Conservation (phyloP, 2,113 vertebrate genomes). For the Perognathus longimembris region DNA sequence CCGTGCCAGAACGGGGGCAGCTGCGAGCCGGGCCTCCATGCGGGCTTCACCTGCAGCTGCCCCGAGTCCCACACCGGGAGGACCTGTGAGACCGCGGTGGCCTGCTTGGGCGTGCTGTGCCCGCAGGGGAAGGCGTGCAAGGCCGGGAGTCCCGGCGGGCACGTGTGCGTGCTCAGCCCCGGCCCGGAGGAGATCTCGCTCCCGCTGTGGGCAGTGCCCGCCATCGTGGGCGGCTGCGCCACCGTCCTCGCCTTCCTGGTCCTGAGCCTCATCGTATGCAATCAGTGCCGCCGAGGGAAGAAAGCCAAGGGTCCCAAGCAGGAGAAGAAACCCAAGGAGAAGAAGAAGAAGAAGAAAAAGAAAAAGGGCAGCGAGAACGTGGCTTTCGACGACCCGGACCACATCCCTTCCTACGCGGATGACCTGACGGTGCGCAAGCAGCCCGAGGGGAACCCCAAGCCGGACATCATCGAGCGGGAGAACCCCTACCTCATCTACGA, state of each 20-base stretch:
- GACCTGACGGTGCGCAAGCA: slow-evolving; percentile 98
- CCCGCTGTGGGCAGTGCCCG: slow-evolving; percentile 97
- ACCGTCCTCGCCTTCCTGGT: slow-evolving; percentile 94
- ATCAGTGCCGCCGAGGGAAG: slow-evolving; percentile 90
- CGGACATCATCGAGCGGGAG: slow-evolving; percentile 97
- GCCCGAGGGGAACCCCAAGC: slow-evolving; percentile 97
- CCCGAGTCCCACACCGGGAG: slow-evolving; percentile 91
- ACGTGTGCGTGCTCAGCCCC: slow-evolving; percentile 87
- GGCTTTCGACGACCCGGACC: slow-evolving; percentile 96
- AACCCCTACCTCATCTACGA: slow-evolving; percentile 98
- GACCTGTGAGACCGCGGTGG: slow-evolving; percentile 92
- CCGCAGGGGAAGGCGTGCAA: slow-evolving; percentile 90
- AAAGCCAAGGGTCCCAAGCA: too few species aligned
- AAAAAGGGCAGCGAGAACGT: slow-evolving; percentile 99
- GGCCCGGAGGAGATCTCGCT: slow-evolving; percentile 88
- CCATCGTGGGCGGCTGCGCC: slow-evolving; percentile 96
- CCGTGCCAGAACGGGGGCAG: slow-evolving; percentile 96
- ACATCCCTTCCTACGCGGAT: slow-evolving; percentile 95
- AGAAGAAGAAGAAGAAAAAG: slow-evolving; percentile 97
- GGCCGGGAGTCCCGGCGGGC: slow-evolving; percentile 84
- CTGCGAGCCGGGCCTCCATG: slow-evolving; percentile 89
- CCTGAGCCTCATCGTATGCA: slow-evolving; percentile 95
- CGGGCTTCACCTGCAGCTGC: slow-evolving; percentile 93
- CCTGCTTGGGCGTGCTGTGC: slow-evolving; percentile 93
- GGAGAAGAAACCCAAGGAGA: slow-evolving; percentile 91